Evolutionary conservation across 2,797 vertebrate species (phyloP).

Genomic region (Lophotriccus pileatus): DNA sequence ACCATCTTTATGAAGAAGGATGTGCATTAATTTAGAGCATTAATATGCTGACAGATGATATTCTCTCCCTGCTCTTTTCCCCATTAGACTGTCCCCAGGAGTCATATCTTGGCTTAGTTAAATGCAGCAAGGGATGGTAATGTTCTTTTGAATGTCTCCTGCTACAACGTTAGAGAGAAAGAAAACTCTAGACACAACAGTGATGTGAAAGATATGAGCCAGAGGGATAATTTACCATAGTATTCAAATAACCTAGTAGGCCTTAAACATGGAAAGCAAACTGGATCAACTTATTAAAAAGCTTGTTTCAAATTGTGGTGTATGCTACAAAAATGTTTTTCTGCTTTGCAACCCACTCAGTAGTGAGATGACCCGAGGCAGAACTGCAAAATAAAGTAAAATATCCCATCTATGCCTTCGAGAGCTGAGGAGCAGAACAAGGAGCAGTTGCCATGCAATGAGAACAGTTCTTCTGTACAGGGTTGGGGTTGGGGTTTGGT

Average conservation of each 20-base stretch:
- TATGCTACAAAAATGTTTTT: not conserved
- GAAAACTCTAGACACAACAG: not conserved
- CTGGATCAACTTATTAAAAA: not conserved
- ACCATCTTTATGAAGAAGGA: constrained; percentile 11
- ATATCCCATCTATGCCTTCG: not conserved
- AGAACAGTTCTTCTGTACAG: not conserved
- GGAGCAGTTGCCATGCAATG: not conserved
- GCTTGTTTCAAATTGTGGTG: not conserved
- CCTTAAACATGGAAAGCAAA: not conserved
- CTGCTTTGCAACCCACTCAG: not conserved
- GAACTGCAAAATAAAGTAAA: not conserved
- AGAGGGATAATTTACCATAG: not conserved
- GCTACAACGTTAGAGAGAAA: constrained; percentile 7
- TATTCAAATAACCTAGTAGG: not conserved
- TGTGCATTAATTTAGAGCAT: constrained; percentile 41
- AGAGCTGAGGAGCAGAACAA: not conserved
- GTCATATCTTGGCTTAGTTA: constrained; percentile 4
- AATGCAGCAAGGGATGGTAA: not conserved
- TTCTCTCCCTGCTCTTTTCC: constrained; percentile 22
- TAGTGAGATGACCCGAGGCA: not conserved
- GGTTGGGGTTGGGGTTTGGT: not conserved
- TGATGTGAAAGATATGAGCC: not conserved
- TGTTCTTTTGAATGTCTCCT: not conserved
- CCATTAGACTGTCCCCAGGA: not conserved
- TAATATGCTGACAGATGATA: constrained; percentile 33